phyloP scores from a whole-genome alignment of 2,888 invertebrate species.

The Cephus runcator region DNA sequence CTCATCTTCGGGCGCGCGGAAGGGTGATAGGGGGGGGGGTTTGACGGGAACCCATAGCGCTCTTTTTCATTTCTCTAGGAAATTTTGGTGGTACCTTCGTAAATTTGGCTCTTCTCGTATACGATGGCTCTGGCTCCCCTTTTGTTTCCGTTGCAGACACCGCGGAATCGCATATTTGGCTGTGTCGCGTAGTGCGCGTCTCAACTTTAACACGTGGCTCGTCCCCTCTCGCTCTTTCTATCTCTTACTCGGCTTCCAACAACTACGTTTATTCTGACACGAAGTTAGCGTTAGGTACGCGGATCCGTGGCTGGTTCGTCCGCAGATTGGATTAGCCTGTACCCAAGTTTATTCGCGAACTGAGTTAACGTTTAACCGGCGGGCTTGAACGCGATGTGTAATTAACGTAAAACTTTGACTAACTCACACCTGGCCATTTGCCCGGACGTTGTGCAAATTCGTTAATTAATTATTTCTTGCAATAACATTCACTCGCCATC shows the following conservation, averaged over 20 bases:
- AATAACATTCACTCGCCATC: neutral
- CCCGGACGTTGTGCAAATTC: neutral
- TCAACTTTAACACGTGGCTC: no score
- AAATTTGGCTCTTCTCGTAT: neutral
- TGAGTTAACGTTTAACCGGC: neutral
- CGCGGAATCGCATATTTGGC: neutral
- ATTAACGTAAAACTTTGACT: neutral
- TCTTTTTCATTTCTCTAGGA: neutral
- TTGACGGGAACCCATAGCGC: neutral
- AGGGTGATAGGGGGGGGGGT: neutral
- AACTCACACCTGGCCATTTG: neutral
- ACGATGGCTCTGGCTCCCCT: neutral
- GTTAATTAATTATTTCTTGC: neutral
- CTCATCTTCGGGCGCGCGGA: neutral
- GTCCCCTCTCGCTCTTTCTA: neutral
- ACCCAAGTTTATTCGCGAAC: neutral
- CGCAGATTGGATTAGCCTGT: neutral
- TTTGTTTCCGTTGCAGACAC: neutral
- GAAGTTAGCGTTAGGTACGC: neutral
- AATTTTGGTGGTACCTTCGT: neutral
- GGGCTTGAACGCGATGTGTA: neutral
- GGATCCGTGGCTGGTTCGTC: neutral
- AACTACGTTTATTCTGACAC: neutral
- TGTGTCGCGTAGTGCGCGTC: neutral
- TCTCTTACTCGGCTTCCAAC: neutral